Evolutionary conservation across 2,888 invertebrate species (phyloP), one percentile per base, ranked within the genome.

Genomic region (Osedax frankpressi): DNA sequence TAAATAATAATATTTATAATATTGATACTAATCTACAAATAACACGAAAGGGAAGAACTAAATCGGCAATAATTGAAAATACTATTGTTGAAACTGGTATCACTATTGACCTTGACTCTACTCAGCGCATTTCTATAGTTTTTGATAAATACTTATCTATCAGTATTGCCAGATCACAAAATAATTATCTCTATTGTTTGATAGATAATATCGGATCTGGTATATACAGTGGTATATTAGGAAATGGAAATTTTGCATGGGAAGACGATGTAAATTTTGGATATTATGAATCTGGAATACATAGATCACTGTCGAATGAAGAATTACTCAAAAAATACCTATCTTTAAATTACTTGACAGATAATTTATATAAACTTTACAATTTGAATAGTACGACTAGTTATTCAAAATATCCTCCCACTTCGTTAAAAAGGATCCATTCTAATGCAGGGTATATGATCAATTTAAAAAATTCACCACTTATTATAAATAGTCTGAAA

Each of bases 241-340:
- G 80, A 6, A 77, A 76, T 59, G 60, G 75, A 3, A 79, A 79
- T 70, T 75, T 74, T 3, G 72, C 73, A n/a, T 78, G 78, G 78
- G 74, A 76, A 63, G 78, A 76, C 72, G 79, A 80, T 70, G 65
- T 80, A 1, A 68, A 73, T 67, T 73, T 68, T 27, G 68, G 68
- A 26, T 14, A 14, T 44, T 19, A 44, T 19, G 44, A 44, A 11
- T 19, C 6, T 19, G 44, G 11, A 44, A 19, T 19, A 44, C 6
- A 44, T 44, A 44, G 19, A 44, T 19, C 44, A 11, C 11, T 44
- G 11, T 11, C 44, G 11, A 19, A 44, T 44, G 44, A 44, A 44
- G 19, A 11, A 44, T 44, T 44, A 19, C 44, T 44, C 6, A 19
- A 44, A 11, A 44, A 44, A 44, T 44, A 44, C 19, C 19, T 44